Percentiles rank a stretch among this genome's conserved stretches.
These are phyloP conservation scores for Buceros bicornis DNA, from an alignment of 2,797 vertebrate species.

Conservation along the genomic window DNA sequence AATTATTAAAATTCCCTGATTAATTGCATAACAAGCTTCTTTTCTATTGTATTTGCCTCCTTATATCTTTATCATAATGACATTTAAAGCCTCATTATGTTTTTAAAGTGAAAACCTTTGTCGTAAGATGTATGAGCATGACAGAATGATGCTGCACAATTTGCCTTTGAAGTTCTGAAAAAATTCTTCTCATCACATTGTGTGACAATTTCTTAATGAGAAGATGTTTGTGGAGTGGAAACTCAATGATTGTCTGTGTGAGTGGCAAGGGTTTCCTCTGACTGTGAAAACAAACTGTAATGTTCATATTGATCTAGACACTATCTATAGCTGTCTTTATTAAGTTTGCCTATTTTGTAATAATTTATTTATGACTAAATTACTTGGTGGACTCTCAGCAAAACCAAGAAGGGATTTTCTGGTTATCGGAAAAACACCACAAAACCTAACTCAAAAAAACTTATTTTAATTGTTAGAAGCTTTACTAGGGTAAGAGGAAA, in stretches of 20 bases:
- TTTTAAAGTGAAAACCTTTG: constrained; percentile 46
- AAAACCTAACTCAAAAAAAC: not conserved
- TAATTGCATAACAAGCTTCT: not conserved
- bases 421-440: not conserved
- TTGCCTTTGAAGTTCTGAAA: constrained; percentile 40
- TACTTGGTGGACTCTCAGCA: constrained; percentile 17
- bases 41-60: not conserved
- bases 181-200: not conserved
- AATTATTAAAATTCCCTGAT: not conserved
- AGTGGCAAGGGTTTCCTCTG: not conserved
- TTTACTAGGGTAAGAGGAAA: not conserved
- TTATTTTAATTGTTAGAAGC: constrained; percentile 20
- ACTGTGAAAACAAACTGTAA: constrained; percentile 45
- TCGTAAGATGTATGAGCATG: constrained; percentile 25
- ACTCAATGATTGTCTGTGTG: not conserved
- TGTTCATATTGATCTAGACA: constrained; percentile 63
- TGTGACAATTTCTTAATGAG: constrained; percentile 40
- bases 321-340: constrained; percentile 63
- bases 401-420: constrained; percentile 40
- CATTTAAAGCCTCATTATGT: constrained; percentile 40
- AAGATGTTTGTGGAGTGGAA: not conserved
- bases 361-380: constrained; percentile 69
- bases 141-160: not conserved
- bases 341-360: constrained; percentile 46
- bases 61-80: not conserved